A percentile compares a stretch with the other conserved stretches of the same genome.
phyloP scores from a whole-genome alignment of 2,888 invertebrate species.

The Ceramica pisi region DNA sequence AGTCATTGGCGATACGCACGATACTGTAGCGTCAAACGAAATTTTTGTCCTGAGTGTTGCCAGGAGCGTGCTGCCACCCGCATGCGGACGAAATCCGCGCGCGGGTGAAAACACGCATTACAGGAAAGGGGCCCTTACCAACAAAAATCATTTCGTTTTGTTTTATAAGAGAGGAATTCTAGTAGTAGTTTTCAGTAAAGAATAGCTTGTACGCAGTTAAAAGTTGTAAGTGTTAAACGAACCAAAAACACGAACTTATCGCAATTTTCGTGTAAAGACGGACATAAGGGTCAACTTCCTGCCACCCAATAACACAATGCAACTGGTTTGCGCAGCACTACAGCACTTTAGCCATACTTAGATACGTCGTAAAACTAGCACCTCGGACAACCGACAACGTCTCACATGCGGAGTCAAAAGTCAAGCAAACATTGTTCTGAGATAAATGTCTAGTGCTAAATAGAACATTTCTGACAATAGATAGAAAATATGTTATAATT shows the following conservation, averaged over 20 bases:
- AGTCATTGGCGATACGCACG: too few species aligned
- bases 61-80: too few species aligned
- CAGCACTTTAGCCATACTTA: conserved; percentile 7
- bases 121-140: too few species aligned
- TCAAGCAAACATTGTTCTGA: conserved; percentile 30
- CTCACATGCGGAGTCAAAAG: conserved; percentile 30
- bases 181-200: background rate
- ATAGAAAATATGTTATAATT: background rate
- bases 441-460: background rate
- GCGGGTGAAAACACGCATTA: too few species aligned
- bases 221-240: background rate
- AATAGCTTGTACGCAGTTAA: background rate
- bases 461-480: background rate
- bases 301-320: conserved; percentile 20
- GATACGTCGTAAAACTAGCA: conserved; percentile 35
- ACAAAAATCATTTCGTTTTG: too few species aligned
- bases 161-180: background rate
- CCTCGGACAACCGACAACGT: conserved; percentile 11
- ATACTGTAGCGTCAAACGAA: too few species aligned
- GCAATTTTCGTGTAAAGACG: conserved; percentile 2
- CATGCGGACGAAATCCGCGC: too few species aligned
- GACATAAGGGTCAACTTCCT: conserved; percentile 22
- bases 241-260: background rate
- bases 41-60: too few species aligned
- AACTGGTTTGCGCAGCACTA: conserved; percentile 1